Evolutionary conservation across 2,888 invertebrate species (phyloP).

Genomic region (Leptopilina myrica): DNA sequence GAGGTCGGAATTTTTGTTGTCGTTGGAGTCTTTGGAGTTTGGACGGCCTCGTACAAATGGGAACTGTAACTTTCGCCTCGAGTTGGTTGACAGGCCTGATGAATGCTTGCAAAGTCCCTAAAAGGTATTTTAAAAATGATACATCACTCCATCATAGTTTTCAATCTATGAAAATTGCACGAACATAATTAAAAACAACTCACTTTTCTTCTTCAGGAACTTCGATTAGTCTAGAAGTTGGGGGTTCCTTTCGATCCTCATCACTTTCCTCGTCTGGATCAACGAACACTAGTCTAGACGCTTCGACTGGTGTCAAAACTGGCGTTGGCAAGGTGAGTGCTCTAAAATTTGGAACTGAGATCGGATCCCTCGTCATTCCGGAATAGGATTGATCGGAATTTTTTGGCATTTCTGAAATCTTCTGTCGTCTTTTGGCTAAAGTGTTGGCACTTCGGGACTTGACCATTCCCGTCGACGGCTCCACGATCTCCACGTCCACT

Average conservation of each 20-base stretch:
- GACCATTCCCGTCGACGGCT: constrained; percentile 75
- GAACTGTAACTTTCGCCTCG: constrained; percentile 80
- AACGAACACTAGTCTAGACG: constrained; percentile 83
- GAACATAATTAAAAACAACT: not conserved
- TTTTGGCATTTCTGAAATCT: constrained; percentile 60
- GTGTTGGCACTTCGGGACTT: constrained; percentile 77
- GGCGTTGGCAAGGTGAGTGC: constrained; percentile 82
- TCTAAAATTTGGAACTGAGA: constrained; percentile 86
- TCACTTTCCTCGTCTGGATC: constrained; percentile 83
- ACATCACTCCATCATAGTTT: not conserved
- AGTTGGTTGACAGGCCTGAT: constrained; percentile 79
- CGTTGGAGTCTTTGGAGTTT: constrained; percentile 74
- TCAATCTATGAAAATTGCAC: too few species aligned
- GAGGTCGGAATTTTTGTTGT: constrained; percentile 77
- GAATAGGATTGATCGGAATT: constrained; percentile 53
- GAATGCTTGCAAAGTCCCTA: constrained; percentile 77
- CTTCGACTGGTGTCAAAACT: constrained; percentile 83
- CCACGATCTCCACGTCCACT: constrained; percentile 73
- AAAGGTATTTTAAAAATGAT: constrained; percentile 38
- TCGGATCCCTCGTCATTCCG: constrained; percentile 82
- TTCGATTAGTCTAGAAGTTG: constrained; percentile 72
- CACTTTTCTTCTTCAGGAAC: constrained; percentile 71
- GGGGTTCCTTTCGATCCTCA: constrained; percentile 72
- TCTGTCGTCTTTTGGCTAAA: constrained; percentile 73
- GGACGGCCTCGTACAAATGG: constrained; percentile 79